Evolutionary conservation across 2,797 vertebrate species (phyloP).

Genomic region (Oceanodroma leucorhoa): DNA sequence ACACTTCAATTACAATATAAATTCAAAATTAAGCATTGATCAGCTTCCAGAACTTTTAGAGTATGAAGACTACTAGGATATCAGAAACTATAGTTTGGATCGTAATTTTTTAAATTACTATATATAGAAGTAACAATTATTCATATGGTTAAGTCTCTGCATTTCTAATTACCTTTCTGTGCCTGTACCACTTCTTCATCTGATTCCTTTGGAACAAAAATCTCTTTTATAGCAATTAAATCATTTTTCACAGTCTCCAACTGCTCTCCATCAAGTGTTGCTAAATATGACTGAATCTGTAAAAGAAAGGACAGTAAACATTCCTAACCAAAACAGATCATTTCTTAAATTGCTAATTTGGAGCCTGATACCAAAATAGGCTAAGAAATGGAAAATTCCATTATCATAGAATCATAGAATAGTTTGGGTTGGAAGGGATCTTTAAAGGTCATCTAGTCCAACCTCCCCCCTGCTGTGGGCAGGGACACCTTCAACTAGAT

Average conservation of each 20-base stretch:
- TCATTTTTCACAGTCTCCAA: conserved; percentile 87
- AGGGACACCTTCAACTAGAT: too few species aligned
- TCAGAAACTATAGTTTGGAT: background rate
- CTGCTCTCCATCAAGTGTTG: conserved; percentile 81
- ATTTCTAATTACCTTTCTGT: conserved; percentile 69
- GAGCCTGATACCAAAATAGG: background rate
- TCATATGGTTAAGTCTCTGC: background rate
- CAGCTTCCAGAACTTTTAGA: background rate
- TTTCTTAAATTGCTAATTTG: background rate
- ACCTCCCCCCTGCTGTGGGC: too few species aligned
- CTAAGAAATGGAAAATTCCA: background rate
- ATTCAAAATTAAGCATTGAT: background rate
- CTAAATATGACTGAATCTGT: conserved; percentile 90
- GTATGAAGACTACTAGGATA: background rate
- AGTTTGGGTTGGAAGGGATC: too few species aligned
- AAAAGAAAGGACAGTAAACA: conserved; percentile 17
- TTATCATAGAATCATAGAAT: background rate
- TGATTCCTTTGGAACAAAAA: conserved; percentile 84
- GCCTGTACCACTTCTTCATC: conserved; percentile 70
- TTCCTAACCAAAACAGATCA: background rate
- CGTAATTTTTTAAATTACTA: background rate
- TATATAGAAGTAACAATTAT: background rate
- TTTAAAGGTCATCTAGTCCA: too few species aligned
- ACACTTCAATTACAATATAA: background rate
- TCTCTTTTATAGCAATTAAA: conserved; percentile 90